Conservation (phyloP, 2,797 vertebrate species). For the Nyctalus aviator region DNA sequence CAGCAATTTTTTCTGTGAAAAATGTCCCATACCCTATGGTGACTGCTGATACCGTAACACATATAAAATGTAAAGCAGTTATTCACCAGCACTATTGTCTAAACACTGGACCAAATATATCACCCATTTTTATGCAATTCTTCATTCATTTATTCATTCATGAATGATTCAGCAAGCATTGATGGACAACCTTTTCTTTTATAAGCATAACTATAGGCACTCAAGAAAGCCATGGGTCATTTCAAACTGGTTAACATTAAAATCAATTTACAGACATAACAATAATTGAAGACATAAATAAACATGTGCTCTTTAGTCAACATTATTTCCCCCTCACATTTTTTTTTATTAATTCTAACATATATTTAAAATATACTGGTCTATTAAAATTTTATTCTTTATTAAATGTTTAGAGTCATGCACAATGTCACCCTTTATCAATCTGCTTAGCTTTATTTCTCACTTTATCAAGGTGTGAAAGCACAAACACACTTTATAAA, state of each 20-base stretch:
- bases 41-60: background rate
- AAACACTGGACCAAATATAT: background rate
- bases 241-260: background rate
- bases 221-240: background rate
- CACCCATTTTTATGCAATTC: background rate
- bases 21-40: background rate
- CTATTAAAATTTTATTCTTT: background rate
- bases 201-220: background rate
- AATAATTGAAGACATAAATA: background rate
- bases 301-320: background rate
- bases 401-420: background rate
- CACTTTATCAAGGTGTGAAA: background rate
- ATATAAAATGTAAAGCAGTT: background rate
- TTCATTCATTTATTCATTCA: background rate
- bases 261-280: background rate
- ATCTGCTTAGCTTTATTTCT: background rate
- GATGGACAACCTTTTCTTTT: background rate
- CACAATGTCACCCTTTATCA: background rate
- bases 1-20: constrained; percentile 47
- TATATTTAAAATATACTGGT: background rate
- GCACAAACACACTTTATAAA: background rate
- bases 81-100: background rate
- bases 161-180: background rate
- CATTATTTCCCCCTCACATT: background rate
- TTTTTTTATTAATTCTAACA: background rate